Conservation (phyloP, 1,140 invertebrate species). For the Scaptomyza graminum region DNA sequence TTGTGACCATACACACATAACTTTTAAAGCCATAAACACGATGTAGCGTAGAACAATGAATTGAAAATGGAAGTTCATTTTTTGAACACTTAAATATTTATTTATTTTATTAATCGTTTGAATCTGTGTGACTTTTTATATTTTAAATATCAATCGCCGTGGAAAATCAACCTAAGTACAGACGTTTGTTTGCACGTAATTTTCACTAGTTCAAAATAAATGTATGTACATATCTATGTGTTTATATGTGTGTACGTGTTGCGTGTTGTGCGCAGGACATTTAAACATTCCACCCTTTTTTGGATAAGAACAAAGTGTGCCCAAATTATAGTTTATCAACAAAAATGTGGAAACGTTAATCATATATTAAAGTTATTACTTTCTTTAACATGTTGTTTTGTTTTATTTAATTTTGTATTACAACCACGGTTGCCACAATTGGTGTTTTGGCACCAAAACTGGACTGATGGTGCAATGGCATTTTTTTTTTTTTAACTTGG, state of each 20-base stretch:
- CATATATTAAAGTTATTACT: neutral
- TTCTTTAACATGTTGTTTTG: neutral
- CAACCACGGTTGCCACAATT: no score
- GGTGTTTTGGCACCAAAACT: no score
- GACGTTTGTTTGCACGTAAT: constrained; percentile 8
- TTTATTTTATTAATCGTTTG: neutral
- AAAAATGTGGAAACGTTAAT: neutral
- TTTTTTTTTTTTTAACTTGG: no score
- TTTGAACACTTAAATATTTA: neutral
- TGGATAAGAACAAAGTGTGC: neutral
- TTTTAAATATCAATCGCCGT: neutral
- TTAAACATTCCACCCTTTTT: constrained; percentile 15
- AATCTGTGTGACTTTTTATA: neutral
- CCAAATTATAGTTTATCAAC: constrained; percentile 2
- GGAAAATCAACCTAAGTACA: neutral
- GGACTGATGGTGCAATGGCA: no score
- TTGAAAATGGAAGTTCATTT: constrained; percentile 21
- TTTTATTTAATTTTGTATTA: no score
- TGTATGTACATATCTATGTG: constrained; percentile 9
- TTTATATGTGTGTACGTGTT: no score
- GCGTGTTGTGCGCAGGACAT: constrained; percentile 18
- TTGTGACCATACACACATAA: constrained; percentile 6
- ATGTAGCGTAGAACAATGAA: constrained; percentile 6
- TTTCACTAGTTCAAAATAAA: constrained; percentile 10
- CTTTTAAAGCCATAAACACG: constrained; percentile 4